Conservation (phyloP, 2,113 vertebrate species). For the Scomber scombrus region DNA sequence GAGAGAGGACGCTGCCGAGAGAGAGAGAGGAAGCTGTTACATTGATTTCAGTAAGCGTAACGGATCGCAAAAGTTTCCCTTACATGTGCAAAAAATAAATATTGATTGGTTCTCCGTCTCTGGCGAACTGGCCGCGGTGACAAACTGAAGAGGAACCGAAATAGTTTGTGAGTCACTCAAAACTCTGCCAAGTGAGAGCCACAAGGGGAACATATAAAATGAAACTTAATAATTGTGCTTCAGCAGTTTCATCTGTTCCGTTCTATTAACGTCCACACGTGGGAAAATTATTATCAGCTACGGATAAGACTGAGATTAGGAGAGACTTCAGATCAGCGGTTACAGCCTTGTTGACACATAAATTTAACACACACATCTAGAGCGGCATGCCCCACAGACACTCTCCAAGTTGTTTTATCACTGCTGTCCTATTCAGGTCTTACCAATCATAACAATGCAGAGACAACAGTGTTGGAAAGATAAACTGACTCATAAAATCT, state of each 20-base stretch:
- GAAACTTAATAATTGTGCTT: slow-evolving; percentile 35
- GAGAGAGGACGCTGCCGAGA: not conserved
- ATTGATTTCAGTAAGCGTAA: slow-evolving; percentile 60
- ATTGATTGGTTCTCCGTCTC: slow-evolving; percentile 55
- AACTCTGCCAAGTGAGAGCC: slow-evolving; percentile 20
- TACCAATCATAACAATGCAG: slow-evolving; percentile 56
- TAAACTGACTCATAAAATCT: slow-evolving; percentile 66
- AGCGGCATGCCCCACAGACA: slow-evolving; percentile 35
- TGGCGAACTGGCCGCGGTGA: slow-evolving; percentile 38
- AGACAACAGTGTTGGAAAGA: slow-evolving; percentile 62
- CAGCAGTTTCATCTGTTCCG: slow-evolving; percentile 41
- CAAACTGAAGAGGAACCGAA: slow-evolving; percentile 55
- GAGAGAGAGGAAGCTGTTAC: slow-evolving; percentile 44
- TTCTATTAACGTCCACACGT: slow-evolving; percentile 42
- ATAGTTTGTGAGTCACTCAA: slow-evolving; percentile 52
- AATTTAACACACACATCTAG: slow-evolving; percentile 62
- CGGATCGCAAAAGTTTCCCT: slow-evolving; percentile 58
- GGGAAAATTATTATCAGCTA: slow-evolving; percentile 8
- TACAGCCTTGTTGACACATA: slow-evolving; percentile 43
- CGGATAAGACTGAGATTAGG: not conserved
- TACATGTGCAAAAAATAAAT: slow-evolving; percentile 59
- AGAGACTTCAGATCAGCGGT: slow-evolving; percentile 28
- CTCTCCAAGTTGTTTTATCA: slow-evolving; percentile 33
- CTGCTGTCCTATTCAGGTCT: slow-evolving; percentile 32
- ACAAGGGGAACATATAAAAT: slow-evolving; percentile 33